Percentiles rank a stretch among this genome's conserved stretches.
phyloP scores from a whole-genome alignment of 2,888 invertebrate species.

The Plebejus argus region DNA sequence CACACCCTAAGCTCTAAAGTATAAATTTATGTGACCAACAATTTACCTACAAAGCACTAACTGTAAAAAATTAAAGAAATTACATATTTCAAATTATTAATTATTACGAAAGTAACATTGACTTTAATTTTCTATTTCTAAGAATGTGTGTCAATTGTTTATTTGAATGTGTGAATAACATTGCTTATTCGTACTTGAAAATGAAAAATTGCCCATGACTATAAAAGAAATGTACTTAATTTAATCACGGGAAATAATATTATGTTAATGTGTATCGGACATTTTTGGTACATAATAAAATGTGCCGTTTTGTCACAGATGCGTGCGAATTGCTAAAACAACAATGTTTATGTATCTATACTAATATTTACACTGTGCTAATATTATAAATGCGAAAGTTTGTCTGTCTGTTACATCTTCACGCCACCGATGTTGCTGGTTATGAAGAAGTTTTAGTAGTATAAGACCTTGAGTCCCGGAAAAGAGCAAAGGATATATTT shows the following conservation, averaged over 20 bases:
- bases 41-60: background rate
- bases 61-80: background rate
- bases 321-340: background rate
- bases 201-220: background rate
- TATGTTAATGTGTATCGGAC: no score
- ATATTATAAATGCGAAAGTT: no score
- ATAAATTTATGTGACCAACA: no score
- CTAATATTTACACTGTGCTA: no score
- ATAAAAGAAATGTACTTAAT: background rate
- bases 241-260: background rate
- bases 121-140: background rate
- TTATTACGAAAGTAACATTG: background rate
- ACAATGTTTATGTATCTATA: no score
- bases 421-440: no score
- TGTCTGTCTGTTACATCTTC: no score
- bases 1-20: no score
- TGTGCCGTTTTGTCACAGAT: background rate
- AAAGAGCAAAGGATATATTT: no score
- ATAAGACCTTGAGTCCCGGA: no score
- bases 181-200: conserved; percentile 9
- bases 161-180: background rate
- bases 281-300: background rate
- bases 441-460: no score
- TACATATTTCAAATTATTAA: background rate
- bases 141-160: background rate